A percentile compares a stretch with the other conserved stretches of the same genome.
These are phyloP conservation scores for Zaprionus kolodkinae DNA, from an alignment of 1,140 invertebrate species.

Conservation along the genomic window DNA sequence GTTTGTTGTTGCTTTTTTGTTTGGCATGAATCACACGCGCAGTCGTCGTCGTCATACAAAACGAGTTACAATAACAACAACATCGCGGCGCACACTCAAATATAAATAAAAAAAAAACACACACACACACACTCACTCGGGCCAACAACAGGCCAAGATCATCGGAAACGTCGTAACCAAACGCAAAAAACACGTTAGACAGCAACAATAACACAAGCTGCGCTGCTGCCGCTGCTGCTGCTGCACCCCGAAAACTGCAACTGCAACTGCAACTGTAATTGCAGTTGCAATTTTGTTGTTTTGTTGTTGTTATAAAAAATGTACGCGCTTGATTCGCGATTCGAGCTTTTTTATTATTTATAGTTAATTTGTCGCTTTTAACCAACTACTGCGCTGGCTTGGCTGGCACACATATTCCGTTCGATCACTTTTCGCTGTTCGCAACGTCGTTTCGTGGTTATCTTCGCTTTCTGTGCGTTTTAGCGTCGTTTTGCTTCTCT, in stretches of 20 bases:
- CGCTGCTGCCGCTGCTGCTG: conserved; percentile 5
- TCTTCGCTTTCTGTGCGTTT: conserved; percentile 37
- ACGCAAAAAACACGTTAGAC: conserved; percentile 50
- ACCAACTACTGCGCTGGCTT: too few relatives aligned
- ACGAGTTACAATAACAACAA: conserved; percentile 68
- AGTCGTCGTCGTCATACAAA: conserved; percentile 56
- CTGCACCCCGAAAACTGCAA: conserved; percentile 38
- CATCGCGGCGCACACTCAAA: conserved; percentile 33
- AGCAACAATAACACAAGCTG: conserved; percentile 45
- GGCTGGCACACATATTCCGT: conserved; percentile 44
- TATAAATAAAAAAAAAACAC: conserved; percentile 9
- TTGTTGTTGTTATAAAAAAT: conserved; percentile 26
- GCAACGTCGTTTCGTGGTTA: conserved; percentile 46
- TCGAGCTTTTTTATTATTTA: conserved; percentile 28
- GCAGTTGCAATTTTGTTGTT: conserved; percentile 7
- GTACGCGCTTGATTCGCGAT: conserved; percentile 41
- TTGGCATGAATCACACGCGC: conserved; percentile 73
- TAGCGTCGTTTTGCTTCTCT: conserved; percentile 48
- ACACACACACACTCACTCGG: conserved; percentile 9
- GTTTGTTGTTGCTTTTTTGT: conserved; percentile 32
- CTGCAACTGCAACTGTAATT: conserved; percentile 33
- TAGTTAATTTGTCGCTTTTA: conserved; percentile 40
- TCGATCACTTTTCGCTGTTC: conserved; percentile 43
- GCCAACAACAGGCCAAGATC: conserved; percentile 66
- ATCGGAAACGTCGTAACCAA: conserved; percentile 64